Percentiles rank a stretch among this genome's conserved stretches.
Conservation (phyloP, 2,888 invertebrate species). For the Deilephila porcellus region DNA sequence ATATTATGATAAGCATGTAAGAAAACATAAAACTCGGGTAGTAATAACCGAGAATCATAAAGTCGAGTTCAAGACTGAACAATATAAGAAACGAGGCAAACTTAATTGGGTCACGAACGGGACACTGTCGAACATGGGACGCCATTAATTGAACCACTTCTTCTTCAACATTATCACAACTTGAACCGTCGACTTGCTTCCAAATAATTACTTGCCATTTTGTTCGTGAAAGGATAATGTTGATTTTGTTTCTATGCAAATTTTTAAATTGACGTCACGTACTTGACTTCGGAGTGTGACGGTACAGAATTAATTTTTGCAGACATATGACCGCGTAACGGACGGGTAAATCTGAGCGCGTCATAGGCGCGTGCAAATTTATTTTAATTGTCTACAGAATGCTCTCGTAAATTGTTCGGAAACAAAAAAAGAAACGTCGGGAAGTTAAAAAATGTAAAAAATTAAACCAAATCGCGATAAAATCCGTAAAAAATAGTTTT, state of each 20-base stretch:
- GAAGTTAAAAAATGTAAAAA: too few relatives aligned
- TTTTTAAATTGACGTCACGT: conserved; percentile 41
- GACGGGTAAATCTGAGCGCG: background rate
- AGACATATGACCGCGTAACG: conserved; percentile 4
- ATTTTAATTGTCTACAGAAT: background rate
- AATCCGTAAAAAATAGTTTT: too few relatives aligned
- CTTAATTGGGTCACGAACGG: conserved; percentile 79
- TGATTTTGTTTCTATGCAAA: conserved; percentile 62
- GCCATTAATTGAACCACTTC: conserved; percentile 75
- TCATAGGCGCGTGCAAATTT: background rate
- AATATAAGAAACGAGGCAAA: conserved; percentile 66
- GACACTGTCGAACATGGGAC: conserved; percentile 71
- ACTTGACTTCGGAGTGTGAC: conserved; percentile 36
- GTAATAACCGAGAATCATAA: conserved; percentile 45
- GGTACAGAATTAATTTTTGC: conserved; percentile 8
- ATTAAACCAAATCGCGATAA: too few relatives aligned
- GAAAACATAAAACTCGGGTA: conserved; percentile 42
- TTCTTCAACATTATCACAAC: conserved; percentile 66
- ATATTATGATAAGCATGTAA: background rate
- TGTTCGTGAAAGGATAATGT: conserved; percentile 54
- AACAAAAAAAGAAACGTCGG: too few relatives aligned
- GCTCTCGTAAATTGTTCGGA: background rate
- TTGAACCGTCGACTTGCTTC: conserved; percentile 55
- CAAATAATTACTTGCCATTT: conserved; percentile 71
- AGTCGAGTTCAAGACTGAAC: conserved; percentile 55